These are phyloP conservation scores for Iselma pallidipennis DNA, from an alignment of 2,888 invertebrate genomes.

Conservation along the genomic window DNA sequence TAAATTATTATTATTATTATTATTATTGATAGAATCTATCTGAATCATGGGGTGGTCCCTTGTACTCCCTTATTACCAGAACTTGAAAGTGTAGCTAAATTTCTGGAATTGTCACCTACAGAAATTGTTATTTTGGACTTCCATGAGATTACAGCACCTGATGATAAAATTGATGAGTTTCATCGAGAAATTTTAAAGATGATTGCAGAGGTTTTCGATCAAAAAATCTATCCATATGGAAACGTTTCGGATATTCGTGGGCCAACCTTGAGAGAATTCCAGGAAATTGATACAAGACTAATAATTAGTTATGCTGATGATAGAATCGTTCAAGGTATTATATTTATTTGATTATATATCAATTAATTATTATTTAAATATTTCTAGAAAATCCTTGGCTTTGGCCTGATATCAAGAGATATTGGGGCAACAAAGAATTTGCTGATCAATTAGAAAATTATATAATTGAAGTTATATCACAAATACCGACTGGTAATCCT, in stretches of 20 bases:
- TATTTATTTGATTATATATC: neutral
- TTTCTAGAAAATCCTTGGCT: slow-evolving; percentile 27
- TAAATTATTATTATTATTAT: neutral
- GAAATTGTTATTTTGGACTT: slow-evolving; percentile 77
- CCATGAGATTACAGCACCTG: slow-evolving; percentile 67
- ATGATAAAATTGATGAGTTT: slow-evolving; percentile 1
- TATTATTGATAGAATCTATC: slow-evolving; percentile 6
- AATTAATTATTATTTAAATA: neutral
- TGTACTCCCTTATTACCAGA: slow-evolving; percentile 13
- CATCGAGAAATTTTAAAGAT: slow-evolving; percentile 16
- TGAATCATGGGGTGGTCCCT: slow-evolving; percentile 16
- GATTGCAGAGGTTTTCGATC: slow-evolving; percentile 10
- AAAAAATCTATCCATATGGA: slow-evolving; percentile 9
- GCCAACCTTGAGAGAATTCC: neutral
- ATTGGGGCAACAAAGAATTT: slow-evolving; percentile 37
- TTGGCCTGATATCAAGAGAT: slow-evolving; percentile 21
- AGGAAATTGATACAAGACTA: neutral
- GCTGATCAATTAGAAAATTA: slow-evolving; percentile 24
- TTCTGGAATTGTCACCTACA: slow-evolving; percentile 63
- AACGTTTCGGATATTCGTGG: neutral
- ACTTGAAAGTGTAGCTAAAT: slow-evolving; percentile 42
- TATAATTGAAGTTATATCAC: slow-evolving; percentile 45
- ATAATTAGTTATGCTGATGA: neutral
- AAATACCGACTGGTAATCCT: slow-evolving; percentile 43
- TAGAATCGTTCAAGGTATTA: neutral